Evolutionary conservation across 2,888 invertebrate genomes (phyloP).

Genomic region (Tholera decimalis): DNA sequence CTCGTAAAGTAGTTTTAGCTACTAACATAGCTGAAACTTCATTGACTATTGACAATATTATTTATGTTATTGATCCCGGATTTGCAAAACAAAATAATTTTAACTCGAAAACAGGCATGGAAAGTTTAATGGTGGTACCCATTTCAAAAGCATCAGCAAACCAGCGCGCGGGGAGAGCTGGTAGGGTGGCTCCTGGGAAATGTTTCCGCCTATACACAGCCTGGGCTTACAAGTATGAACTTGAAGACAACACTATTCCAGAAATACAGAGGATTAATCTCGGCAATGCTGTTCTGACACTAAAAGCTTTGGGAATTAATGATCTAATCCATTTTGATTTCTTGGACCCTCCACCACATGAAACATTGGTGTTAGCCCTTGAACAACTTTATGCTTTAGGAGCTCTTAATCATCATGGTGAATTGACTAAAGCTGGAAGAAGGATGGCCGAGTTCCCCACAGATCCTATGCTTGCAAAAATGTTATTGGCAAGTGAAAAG

Average conservation of each 20-base stretch:
- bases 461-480: conserved; percentile 99
- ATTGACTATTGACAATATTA: conserved; percentile 99
- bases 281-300: conserved; percentile 98
- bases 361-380: conserved; percentile 97
- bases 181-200: conserved; percentile 99
- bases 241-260: conserved; percentile 99
- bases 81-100: conserved; percentile 99
- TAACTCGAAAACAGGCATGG: conserved; percentile 99
- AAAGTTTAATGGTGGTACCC: conserved; percentile 99
- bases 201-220: conserved; percentile 99
- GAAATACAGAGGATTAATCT: conserved; percentile 99
- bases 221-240: conserved; percentile 99
- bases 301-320: conserved; percentile 99
- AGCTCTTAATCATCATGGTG: conserved; percentile 99
- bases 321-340: conserved; percentile 99
- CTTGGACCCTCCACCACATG: conserved; percentile 99
- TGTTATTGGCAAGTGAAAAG: conserved; percentile 99
- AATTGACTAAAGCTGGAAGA: conserved; percentile 98
- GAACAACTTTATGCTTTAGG: conserved; percentile 99
- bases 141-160: conserved; percentile 99
- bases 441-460: conserved; percentile 99
- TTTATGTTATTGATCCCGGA: conserved; percentile 99
- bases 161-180: conserved; percentile 99
- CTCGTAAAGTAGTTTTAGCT: conserved; percentile 98
- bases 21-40: conserved; percentile 99